A percentile compares a stretch with the other conserved stretches of the same genome.
These are phyloP conservation scores for Macrophya annulata DNA, from an alignment of 2,888 invertebrate species.

Conservation along the genomic window DNA sequence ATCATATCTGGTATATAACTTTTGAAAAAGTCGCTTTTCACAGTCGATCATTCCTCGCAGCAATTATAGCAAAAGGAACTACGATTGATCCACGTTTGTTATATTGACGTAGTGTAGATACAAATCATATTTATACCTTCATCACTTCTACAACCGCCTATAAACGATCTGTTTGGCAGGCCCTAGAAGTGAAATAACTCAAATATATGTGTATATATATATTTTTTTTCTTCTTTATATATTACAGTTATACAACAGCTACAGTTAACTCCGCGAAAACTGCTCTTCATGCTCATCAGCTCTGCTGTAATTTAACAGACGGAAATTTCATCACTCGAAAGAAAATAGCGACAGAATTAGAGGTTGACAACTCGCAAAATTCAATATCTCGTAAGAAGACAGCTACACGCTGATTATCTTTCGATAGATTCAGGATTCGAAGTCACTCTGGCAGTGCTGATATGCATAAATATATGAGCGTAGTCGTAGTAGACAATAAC, in stretches of 20 bases:
- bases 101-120: conserved; percentile 54
- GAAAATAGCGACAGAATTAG: background rate
- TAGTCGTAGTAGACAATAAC: conserved; percentile 44
- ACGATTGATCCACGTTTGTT: conserved; percentile 46
- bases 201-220: conserved; percentile 59
- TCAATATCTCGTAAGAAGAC: background rate
- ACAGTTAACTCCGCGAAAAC: conserved; percentile 31
- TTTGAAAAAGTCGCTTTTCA: conserved; percentile 42
- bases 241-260: conserved; percentile 46
- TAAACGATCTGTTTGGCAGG: conserved; percentile 41
- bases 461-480: conserved; percentile 42
- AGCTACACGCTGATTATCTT: conserved; percentile 3
- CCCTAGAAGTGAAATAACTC: conserved; percentile 56
- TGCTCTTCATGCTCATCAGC: conserved; percentile 24
- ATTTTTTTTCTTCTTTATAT: conserved; percentile 55
- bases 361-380: background rate
- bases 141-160: conserved; percentile 26
- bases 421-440: background rate
- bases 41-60: conserved; percentile 25
- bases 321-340: conserved; percentile 3
- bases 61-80: background rate
- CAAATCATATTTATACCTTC: conserved; percentile 27
- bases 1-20: background rate
- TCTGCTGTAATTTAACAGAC: conserved; percentile 19
- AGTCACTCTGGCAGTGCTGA: conserved; percentile 36